Evolutionary conservation across 1,140 invertebrate species (phyloP).

Genomic region (Sesamia nonagrioides): DNA sequence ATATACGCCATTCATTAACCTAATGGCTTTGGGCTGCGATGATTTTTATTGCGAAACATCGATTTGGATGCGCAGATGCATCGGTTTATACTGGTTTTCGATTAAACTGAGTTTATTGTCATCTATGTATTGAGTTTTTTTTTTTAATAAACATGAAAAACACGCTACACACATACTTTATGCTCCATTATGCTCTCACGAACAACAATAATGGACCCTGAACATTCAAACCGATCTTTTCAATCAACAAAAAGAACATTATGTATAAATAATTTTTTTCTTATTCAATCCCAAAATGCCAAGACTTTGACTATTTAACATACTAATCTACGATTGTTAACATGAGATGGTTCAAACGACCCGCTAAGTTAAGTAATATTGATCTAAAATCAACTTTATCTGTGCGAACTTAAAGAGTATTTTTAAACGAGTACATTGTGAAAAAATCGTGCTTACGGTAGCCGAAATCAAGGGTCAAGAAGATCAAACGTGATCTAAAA

Average conservation of each 20-base stretch:
- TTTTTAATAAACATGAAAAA: constrained; percentile 12
- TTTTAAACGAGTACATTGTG: constrained; percentile 47
- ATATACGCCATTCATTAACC: constrained; percentile 79
- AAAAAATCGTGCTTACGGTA: constrained; percentile 83
- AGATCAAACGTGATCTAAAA: constrained; percentile 85
- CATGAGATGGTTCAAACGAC: constrained; percentile 73
- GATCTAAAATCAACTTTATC: constrained; percentile 61
- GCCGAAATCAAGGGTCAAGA: constrained; percentile 82
- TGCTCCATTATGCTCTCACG: background rate
- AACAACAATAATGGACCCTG: constrained; percentile 6
- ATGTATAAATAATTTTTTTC: constrained; percentile 58
- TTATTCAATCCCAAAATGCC: constrained; percentile 63
- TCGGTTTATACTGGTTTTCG: constrained; percentile 28
- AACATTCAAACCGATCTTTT: constrained; percentile 18
- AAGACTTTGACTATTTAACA: constrained; percentile 72
- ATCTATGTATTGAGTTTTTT: background rate
- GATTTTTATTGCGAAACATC: constrained; percentile 77
- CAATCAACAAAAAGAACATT: constrained; percentile 41
- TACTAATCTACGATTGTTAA: constrained; percentile 82
- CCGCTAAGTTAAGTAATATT: constrained; percentile 55
- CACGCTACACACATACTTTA: background rate
- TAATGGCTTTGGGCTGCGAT: constrained; percentile 73
- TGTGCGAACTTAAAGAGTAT: constrained; percentile 46
- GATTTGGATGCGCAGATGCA: constrained; percentile 40
- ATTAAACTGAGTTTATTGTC: constrained; percentile 30